Conservation (phyloP, 1,140 invertebrate species). For the Notospermus geniculatus region DNA sequence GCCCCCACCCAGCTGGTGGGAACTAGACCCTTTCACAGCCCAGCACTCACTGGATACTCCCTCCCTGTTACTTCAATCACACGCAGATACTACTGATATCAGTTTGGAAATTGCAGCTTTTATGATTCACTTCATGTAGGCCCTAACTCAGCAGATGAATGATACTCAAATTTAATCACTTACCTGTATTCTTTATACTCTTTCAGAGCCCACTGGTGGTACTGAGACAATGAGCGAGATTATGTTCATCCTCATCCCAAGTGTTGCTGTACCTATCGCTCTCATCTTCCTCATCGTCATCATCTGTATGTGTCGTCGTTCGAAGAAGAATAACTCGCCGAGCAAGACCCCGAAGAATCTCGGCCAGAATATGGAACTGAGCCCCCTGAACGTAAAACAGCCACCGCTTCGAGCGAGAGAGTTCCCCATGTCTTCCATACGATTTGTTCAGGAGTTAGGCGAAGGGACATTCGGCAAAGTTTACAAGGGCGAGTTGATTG, state of each 20-base stretch:
- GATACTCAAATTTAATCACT: too few species aligned
- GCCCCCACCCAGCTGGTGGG: too few species aligned
- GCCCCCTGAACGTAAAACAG: slow-evolving; percentile 44
- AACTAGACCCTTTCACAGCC: too few species aligned
- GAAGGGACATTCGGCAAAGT: slow-evolving; percentile 90
- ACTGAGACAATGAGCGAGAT: slow-evolving; percentile 30
- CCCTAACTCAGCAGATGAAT: too few species aligned
- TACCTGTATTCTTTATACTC: too few species aligned
- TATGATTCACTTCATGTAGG: too few species aligned
- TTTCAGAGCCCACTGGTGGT: too few species aligned
- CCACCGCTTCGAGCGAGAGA: slow-evolving; percentile 37
- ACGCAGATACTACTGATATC: too few species aligned
- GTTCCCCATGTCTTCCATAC: slow-evolving; percentile 73
- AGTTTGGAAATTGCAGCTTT: too few species aligned
- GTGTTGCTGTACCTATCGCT: slow-evolving; percentile 57
- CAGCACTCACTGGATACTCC: too few species aligned
- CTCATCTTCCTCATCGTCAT: slow-evolving; percentile 58
- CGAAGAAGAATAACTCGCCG: slow-evolving; percentile 25
- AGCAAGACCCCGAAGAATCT: slow-evolving; percentile 8
- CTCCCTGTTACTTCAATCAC: too few species aligned
- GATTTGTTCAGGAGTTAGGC: slow-evolving; percentile 89
- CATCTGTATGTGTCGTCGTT: slow-evolving; percentile 50
- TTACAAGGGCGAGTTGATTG: slow-evolving; percentile 81
- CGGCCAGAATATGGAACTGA: slow-evolving; percentile 38
- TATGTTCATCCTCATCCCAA: slow-evolving; percentile 63